Conservation (phyloP, 2,888 invertebrate species). For the Argyresthia goedartella region DNA sequence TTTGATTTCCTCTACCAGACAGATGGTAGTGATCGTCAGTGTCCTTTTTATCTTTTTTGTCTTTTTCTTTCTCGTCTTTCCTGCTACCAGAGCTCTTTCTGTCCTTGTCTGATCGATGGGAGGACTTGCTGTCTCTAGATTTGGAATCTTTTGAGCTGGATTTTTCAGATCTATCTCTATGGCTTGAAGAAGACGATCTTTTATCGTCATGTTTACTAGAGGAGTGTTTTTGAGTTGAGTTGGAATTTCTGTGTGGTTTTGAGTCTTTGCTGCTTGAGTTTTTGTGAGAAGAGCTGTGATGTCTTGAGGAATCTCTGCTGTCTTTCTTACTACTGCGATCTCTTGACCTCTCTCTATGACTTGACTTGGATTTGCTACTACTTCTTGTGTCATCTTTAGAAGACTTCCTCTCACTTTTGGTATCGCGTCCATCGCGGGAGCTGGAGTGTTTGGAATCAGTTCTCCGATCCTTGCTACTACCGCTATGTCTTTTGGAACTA, state of each 20-base stretch:
- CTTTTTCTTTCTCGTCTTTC: slow-evolving; percentile 52
- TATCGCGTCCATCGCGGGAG: slow-evolving; percentile 39
- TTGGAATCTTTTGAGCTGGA: slow-evolving; percentile 35
- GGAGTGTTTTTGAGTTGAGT: slow-evolving; percentile 30
- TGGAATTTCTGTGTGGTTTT: slow-evolving; percentile 39
- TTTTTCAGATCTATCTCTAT: slow-evolving; percentile 44
- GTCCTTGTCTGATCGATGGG: slow-evolving; percentile 55
- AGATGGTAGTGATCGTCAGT: slow-evolving; percentile 80
- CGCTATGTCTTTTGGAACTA: slow-evolving; percentile 43
- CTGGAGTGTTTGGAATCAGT: slow-evolving; percentile 48
- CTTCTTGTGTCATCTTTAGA: slow-evolving; percentile 38
- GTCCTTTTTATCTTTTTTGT: slow-evolving; percentile 63
- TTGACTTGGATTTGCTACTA: slow-evolving; percentile 36
- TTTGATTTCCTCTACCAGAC: slow-evolving; percentile 73
- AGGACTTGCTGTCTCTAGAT: slow-evolving; percentile 38
- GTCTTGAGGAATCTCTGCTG: slow-evolving; percentile 48
- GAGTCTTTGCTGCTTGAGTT: slow-evolving; percentile 42
- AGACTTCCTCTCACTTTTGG: slow-evolving; percentile 42
- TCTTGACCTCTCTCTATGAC: slow-evolving; percentile 40
- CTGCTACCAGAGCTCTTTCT: slow-evolving; percentile 39
- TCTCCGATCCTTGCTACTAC: slow-evolving; percentile 50
- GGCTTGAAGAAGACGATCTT: slow-evolving; percentile 38
- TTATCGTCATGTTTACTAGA: slow-evolving; percentile 51
- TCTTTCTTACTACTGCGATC: slow-evolving; percentile 48
- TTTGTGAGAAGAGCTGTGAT: slow-evolving; percentile 50